Evolutionary conservation across 1,140 invertebrate genomes (phyloP).

Genomic region (Apis cerana): DNA sequence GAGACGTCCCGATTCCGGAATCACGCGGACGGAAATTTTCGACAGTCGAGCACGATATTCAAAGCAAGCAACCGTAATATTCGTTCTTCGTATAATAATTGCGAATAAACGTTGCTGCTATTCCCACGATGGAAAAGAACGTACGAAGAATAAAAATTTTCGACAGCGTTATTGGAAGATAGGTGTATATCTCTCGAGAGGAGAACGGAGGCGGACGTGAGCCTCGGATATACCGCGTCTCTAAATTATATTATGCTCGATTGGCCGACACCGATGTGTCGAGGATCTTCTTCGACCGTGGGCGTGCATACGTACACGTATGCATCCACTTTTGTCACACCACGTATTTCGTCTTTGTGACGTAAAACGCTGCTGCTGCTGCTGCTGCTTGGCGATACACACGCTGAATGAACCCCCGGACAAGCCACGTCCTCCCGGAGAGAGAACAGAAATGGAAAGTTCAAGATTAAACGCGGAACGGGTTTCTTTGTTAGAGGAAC

Average conservation of each 20-base stretch:
- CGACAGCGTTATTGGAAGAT: too few relatives aligned
- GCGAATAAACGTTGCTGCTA: too few relatives aligned
- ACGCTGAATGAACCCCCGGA: not conserved
- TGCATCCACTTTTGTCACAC: not conserved
- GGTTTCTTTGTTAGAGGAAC: not conserved
- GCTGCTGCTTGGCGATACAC: not conserved
- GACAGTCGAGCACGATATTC: too few relatives aligned
- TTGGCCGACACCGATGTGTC: not conserved
- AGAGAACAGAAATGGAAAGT: not conserved
- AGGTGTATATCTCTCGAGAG: too few relatives aligned
- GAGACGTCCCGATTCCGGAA: conserved; percentile 32
- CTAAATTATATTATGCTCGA: conserved; percentile 31
- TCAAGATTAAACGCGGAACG: not conserved
- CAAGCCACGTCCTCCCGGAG: not conserved
- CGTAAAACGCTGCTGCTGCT: not conserved
- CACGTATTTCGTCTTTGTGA: not conserved
- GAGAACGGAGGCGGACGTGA: too few relatives aligned
- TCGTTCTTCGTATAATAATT: too few relatives aligned
- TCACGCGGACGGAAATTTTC: conserved; percentile 40
- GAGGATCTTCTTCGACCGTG: conserved; percentile 5
- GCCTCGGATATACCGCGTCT: too few relatives aligned
- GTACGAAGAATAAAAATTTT: too few relatives aligned
- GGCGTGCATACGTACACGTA: not conserved
- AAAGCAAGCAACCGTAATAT: too few relatives aligned
- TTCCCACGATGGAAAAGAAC: too few relatives aligned